Percentiles rank a stretch among this genome's conserved stretches.
Conservation (phyloP, 2,113 vertebrate species). For the Nothocercus julius region DNA sequence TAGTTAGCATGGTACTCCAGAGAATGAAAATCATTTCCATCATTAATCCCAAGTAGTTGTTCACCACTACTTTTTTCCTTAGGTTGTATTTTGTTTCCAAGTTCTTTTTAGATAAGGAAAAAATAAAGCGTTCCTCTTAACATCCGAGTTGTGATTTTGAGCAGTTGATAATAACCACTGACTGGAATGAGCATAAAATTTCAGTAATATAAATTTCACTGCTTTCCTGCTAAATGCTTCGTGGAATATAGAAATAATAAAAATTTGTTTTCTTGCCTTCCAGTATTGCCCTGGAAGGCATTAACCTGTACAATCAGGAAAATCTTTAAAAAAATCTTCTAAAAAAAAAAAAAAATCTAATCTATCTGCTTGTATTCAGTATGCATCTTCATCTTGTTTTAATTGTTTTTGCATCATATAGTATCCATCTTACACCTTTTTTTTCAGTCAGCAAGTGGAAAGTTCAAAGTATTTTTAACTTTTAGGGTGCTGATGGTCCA, state of each 20-base stretch:
- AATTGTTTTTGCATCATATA: not conserved
- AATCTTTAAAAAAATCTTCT: too few relatives aligned
- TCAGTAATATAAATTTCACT: constrained; percentile 19
- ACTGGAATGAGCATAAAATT: constrained; percentile 49
- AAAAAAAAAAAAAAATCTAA: too few relatives aligned
- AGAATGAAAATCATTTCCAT: not conserved
- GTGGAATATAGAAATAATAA: not conserved
- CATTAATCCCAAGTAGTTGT: constrained; percentile 27
- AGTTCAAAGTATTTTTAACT: not conserved
- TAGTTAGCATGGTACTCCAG: constrained; percentile 43
- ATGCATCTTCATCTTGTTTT: not conserved
- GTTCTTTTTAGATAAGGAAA: constrained; percentile 26
- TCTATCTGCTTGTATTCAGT: not conserved
- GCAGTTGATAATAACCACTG: constrained; percentile 28
- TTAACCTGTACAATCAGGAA: too few relatives aligned
- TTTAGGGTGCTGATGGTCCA: not conserved
- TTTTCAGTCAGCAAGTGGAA: not conserved
- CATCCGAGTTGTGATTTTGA: constrained; percentile 42
- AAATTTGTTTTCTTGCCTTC: not conserved
- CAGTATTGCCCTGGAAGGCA: not conserved
- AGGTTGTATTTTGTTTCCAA: constrained; percentile 19
- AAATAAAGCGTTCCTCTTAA: constrained; percentile 40
- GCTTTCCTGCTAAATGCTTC: constrained; percentile 35
- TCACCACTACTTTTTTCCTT: constrained; percentile 5
- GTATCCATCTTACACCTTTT: not conserved